Evolutionary conservation across 2,888 invertebrate species (phyloP).

Genomic region (Diadromus collaris): DNA sequence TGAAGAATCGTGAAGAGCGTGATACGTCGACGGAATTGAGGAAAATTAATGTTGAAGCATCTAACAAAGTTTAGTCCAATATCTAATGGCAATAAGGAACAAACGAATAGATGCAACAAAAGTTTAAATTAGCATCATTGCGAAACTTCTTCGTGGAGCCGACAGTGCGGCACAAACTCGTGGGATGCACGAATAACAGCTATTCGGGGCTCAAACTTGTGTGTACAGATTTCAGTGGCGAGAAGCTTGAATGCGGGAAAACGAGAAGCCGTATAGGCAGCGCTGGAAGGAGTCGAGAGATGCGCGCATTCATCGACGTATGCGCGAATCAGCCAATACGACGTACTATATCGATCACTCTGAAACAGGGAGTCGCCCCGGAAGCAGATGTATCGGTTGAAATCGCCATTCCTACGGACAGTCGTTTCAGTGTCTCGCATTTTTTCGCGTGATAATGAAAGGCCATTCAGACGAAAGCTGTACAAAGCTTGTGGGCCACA

Average conservation of each 20-base stretch:
- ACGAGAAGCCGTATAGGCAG: slow-evolving; percentile 9
- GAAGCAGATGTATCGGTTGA: background rate
- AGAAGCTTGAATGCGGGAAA: slow-evolving; percentile 27
- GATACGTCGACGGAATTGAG: background rate
- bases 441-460: background rate
- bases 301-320: slow-evolving; percentile 61
- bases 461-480: background rate
- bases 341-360: slow-evolving; percentile 25
- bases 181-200: background rate
- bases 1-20: background rate
- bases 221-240: slow-evolving; percentile 17
- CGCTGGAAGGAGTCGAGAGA: slow-evolving; percentile 40
- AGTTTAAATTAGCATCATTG: slow-evolving; percentile 28
- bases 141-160: background rate
- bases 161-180: background rate
- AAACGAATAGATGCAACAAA: slow-evolving; percentile 17
- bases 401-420: slow-evolving; percentile 10
- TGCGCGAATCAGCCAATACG: slow-evolving; percentile 55
- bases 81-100: background rate
- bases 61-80: background rate
- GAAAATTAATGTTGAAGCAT: background rate
- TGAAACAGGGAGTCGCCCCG: slow-evolving; percentile 2
- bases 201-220: background rate
- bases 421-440: background rate
- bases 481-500: too few species aligned